Percentiles rank a stretch among this genome's conserved stretches.
phyloP scores from a whole-genome alignment of 1,140 invertebrate genomes.

The Trissolcus basalis region DNA sequence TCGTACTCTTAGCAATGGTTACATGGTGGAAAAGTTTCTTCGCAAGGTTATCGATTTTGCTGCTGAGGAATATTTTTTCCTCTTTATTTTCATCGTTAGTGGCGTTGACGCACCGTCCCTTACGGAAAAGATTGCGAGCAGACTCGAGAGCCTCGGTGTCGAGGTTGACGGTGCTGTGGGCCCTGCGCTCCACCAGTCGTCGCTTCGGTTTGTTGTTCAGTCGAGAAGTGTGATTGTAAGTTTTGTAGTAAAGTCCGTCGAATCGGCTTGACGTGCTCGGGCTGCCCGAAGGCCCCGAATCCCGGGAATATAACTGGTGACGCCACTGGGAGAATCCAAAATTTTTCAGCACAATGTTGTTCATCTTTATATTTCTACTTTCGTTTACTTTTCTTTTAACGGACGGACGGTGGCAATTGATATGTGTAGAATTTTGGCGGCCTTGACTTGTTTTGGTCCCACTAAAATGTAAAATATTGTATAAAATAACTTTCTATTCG shows the following conservation, averaged over 20 bases:
- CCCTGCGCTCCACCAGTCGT: slow-evolving; percentile 77
- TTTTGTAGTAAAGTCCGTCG: slow-evolving; percentile 11
- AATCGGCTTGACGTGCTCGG: slow-evolving; percentile 65
- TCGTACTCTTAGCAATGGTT: slow-evolving; percentile 62
- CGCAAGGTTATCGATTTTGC: slow-evolving; percentile 72
- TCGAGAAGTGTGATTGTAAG: slow-evolving; percentile 6
- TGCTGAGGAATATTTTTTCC: slow-evolving; percentile 67
- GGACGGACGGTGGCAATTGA: not conserved
- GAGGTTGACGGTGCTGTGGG: slow-evolving; percentile 85
- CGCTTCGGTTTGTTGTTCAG: slow-evolving; percentile 77
- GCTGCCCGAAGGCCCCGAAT: slow-evolving; percentile 3
- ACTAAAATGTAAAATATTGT: not conserved
- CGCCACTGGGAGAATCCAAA: slow-evolving; percentile 16
- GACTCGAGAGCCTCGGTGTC: slow-evolving; percentile 80
- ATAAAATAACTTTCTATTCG: no score
- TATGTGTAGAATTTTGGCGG: slow-evolving; percentile 2
- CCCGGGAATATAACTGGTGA: slow-evolving; percentile 10
- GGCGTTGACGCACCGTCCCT: slow-evolving; percentile 69
- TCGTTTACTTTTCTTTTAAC: not conserved
- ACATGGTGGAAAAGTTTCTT: slow-evolving; percentile 71
- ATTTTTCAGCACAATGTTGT: slow-evolving; percentile 81
- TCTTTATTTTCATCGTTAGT: slow-evolving; percentile 67
- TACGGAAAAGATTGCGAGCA: slow-evolving; percentile 72
- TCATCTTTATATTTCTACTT: slow-evolving; percentile 9
- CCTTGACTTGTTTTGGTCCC: slow-evolving; percentile 4